Percentiles rank a stretch among this genome's conserved stretches.
Evolutionary conservation across 2,797 vertebrate genomes (phyloP).

Genomic region (Trematomus bernacchii): DNA sequence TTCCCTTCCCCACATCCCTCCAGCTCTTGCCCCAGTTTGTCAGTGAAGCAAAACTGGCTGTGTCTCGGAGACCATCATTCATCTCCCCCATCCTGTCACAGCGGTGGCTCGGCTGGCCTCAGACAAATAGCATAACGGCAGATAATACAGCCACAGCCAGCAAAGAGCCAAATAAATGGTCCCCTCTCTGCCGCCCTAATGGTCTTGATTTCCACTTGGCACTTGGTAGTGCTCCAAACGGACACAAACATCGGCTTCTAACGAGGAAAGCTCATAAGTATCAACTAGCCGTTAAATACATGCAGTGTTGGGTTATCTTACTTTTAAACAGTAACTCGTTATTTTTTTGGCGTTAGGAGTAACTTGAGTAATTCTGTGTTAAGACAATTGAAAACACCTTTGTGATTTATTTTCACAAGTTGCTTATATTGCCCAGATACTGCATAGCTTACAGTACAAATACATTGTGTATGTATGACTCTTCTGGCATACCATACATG

Average conservation of each 20-base stretch:
- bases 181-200: conserved; percentile 68
- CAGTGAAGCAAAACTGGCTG: conserved; percentile 84
- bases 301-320: not conserved
- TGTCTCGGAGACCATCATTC: conserved; percentile 78
- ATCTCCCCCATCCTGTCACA: conserved; percentile 66
- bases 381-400: too few relatives aligned
- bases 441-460: too few relatives aligned
- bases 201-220: conserved; percentile 60
- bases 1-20: conserved; percentile 60
- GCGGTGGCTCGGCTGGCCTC: conserved; percentile 60
- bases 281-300: conserved; percentile 30
- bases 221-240: conserved; percentile 37
- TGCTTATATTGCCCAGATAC: too few relatives aligned
- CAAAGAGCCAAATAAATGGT: conserved; percentile 80
- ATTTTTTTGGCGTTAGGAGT: too few relatives aligned
- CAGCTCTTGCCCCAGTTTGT: conserved; percentile 83
- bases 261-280: conserved; percentile 39
- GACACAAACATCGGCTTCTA: conserved; percentile 34
- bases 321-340: too few relatives aligned
- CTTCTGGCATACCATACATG: too few relatives aligned
- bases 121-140: conserved; percentile 82
- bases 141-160: conserved; percentile 77
- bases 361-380: too few relatives aligned
- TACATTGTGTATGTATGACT: too few relatives aligned
- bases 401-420: too few relatives aligned